phyloP scores from a whole-genome alignment of 1,140 invertebrate genomes.

The Heliconius hermathena region DNA sequence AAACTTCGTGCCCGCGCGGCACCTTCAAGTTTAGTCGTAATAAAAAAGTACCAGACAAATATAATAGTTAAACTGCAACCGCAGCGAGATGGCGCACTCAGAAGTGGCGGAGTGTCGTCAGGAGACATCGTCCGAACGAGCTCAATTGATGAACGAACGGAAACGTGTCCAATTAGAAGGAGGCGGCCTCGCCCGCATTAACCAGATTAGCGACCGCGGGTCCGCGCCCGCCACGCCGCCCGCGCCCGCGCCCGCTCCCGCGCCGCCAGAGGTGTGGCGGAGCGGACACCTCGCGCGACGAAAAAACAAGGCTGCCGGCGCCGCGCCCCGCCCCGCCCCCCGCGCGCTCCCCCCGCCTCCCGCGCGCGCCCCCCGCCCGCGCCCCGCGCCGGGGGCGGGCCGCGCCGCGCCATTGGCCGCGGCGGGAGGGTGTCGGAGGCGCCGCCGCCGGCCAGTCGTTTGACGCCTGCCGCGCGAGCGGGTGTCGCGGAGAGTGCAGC shows the following conservation, averaged over 20 bases:
- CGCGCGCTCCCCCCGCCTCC: slow-evolving; percentile 33
- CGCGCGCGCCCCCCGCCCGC: slow-evolving; percentile 43
- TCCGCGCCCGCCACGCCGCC: slow-evolving; percentile 46
- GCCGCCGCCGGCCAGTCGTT: slow-evolving; percentile 74
- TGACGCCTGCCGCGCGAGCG: slow-evolving; percentile 81
- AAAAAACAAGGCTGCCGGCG: slow-evolving; percentile 64
- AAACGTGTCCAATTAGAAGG: slow-evolving; percentile 80
- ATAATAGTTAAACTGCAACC: slow-evolving; percentile 7
- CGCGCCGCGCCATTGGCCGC: slow-evolving; percentile 68
- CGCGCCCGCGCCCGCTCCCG: slow-evolving; percentile 44
- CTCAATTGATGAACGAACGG: slow-evolving; percentile 78
- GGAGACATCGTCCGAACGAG: slow-evolving; percentile 75
- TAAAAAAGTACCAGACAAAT: background rate
- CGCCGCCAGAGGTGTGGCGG: slow-evolving; percentile 36
- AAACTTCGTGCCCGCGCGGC: background rate
- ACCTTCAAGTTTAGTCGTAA: background rate
- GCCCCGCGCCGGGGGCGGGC: slow-evolving; percentile 39
- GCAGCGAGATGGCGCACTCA: slow-evolving; percentile 22
- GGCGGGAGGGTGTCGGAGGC: slow-evolving; percentile 71
- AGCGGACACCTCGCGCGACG: slow-evolving; percentile 42
- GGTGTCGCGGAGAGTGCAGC: slow-evolving; percentile 74
- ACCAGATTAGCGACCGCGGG: slow-evolving; percentile 67
- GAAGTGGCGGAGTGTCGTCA: slow-evolving; percentile 25
- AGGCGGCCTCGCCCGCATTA: slow-evolving; percentile 61
- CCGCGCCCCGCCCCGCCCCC: slow-evolving; percentile 57